Percentiles rank a stretch among this genome's conserved stretches.
Conservation (phyloP, 2,797 vertebrate genomes). For the Oophaga sylvatica region DNA sequence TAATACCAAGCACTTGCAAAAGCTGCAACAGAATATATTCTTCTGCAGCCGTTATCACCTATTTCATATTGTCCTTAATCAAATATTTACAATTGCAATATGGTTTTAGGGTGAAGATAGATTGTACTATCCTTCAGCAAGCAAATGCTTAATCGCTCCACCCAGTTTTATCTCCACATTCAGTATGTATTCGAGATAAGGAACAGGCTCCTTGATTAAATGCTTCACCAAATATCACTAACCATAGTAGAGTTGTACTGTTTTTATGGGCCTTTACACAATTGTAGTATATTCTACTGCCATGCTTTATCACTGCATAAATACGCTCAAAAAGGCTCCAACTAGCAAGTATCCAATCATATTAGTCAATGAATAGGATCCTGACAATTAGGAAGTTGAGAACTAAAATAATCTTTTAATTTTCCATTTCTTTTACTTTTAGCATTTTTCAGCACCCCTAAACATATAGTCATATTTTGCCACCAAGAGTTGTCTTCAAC, state of each 20-base stretch:
- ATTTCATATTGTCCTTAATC: neutral
- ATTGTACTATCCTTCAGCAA: constrained; percentile 10
- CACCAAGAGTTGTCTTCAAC: no score
- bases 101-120: neutral
- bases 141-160: constrained; percentile 16
- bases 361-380: no score
- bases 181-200: constrained; percentile 40
- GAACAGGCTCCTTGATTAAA: constrained; percentile 1
- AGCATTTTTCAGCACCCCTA: no score
- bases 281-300: neutral
- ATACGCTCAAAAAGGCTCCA: no score
- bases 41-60: neutral
- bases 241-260: neutral
- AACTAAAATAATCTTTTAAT: no score
- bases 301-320: no score
- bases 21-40: neutral
- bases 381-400: no score
- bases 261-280: neutral
- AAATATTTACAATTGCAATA: constrained; percentile 34
- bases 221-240: neutral
- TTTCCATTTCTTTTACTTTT: no score
- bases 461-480: no score
- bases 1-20: neutral
- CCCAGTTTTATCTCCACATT: constrained; percentile 39
- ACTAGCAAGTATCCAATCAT: no score